A percentile compares a stretch with the other conserved stretches of the same genome.
Evolutionary conservation across 2,888 invertebrate species (phyloP).

Genomic region (Aporophyla lueneburgensis): DNA sequence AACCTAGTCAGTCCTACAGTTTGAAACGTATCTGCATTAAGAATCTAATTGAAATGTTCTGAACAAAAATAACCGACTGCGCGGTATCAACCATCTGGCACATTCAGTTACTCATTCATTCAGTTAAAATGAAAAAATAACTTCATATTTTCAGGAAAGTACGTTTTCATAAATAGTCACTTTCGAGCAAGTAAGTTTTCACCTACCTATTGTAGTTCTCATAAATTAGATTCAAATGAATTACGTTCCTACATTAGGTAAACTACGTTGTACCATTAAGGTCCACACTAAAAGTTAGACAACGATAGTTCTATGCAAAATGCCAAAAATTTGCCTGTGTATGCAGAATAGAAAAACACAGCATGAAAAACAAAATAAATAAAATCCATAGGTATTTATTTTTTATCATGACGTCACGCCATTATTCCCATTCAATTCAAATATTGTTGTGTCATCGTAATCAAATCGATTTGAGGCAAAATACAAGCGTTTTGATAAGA

Average conservation of each 20-base stretch:
- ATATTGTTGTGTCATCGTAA: constrained; percentile 16
- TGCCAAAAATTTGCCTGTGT: neutral
- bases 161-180: too few relatives aligned
- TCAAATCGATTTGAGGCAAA: constrained; percentile 17
- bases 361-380: neutral
- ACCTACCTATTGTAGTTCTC: neutral
- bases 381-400: constrained; percentile 3
- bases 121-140: neutral
- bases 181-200: too few relatives aligned
- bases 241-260: neutral
- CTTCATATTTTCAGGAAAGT: neutral
- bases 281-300: too few relatives aligned
- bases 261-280: neutral
- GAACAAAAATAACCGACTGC: too few relatives aligned
- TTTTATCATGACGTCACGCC: constrained; percentile 18
- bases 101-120: neutral
- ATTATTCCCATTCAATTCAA: constrained; percentile 32
- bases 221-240: neutral
- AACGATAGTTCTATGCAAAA: neutral
- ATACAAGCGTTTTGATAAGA: constrained; percentile 37
- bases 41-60: too few relatives aligned
- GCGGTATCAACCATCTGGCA: too few relatives aligned
- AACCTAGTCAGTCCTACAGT: too few relatives aligned
- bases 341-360: neutral
- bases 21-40: too few relatives aligned